Conservation (phyloP, 2,888 invertebrate genomes). For the Rhogogaster chlorosoma region DNA sequence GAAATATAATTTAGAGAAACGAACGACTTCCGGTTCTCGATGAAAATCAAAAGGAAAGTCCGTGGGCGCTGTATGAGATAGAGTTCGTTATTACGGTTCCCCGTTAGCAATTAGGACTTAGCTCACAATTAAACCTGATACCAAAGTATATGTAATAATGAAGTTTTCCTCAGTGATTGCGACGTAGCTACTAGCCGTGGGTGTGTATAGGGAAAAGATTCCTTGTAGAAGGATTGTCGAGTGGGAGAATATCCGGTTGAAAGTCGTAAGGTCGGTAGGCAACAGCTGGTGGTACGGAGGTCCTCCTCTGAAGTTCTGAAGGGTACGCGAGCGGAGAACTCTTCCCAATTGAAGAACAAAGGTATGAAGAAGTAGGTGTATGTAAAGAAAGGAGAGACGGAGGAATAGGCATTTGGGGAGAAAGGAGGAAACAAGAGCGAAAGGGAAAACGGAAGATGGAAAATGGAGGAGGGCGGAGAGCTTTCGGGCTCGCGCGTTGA, state of each 20-base stretch:
- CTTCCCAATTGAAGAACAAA: slow-evolving; percentile 10
- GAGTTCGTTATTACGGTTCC: no score
- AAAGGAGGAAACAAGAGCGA: background rate
- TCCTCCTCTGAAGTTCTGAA: slow-evolving; percentile 29
- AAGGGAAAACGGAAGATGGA: background rate
- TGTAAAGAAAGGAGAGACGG: background rate
- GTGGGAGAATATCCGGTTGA: background rate
- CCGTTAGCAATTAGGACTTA: background rate
- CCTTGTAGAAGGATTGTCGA: background rate
- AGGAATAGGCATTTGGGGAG: background rate
- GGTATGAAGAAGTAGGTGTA: background rate
- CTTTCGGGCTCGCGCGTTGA: slow-evolving; percentile 2
- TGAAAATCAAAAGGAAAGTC: background rate
- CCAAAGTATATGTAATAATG: background rate
- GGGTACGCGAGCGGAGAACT: slow-evolving; percentile 23
- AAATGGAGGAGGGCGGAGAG: background rate
- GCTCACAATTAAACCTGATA: background rate
- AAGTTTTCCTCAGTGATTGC: background rate
- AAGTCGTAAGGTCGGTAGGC: background rate
- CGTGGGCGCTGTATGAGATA: background rate
- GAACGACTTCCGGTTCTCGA: background rate
- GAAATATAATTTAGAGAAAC: background rate
- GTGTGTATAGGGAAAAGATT: background rate
- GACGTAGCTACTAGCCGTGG: background rate
- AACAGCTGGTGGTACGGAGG: background rate